A percentile compares a stretch with the other conserved stretches of the same genome.
Evolutionary conservation across 2,113 vertebrate genomes (phyloP).

Genomic region (Pogona vitticeps): DNA sequence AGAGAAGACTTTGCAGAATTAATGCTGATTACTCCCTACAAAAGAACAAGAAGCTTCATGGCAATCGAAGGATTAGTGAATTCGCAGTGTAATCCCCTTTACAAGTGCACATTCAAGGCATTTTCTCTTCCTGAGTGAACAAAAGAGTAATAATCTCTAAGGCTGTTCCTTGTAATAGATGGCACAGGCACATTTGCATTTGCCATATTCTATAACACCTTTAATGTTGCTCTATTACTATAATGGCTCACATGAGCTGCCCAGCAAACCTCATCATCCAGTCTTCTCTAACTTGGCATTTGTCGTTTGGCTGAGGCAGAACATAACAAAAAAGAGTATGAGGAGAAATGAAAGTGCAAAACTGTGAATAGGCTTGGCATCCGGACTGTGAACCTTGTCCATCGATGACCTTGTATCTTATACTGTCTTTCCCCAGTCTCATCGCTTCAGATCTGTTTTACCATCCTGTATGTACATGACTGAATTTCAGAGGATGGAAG

Average conservation of each 20-base stretch:
- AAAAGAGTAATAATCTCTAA: background rate
- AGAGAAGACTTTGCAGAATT: constrained; percentile 45
- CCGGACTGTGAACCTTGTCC: background rate
- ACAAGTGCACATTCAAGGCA: background rate
- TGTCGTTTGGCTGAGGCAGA: background rate
- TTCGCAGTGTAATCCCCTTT: constrained; percentile 2
- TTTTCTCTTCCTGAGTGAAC: constrained; percentile 10
- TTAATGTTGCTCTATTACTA: constrained; percentile 30
- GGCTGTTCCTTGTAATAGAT: background rate
- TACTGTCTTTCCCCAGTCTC: no score
- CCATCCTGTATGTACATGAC: no score
- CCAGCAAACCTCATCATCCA: constrained; percentile 20
- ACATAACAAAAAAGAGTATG: background rate
- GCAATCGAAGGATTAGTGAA: constrained; percentile 26
- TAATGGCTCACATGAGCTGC: constrained; percentile 23
- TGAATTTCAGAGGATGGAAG: no score
- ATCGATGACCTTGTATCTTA: no score
- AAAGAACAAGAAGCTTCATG: constrained; percentile 38
- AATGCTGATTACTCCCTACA: constrained; percentile 46
- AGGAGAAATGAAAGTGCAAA: background rate
- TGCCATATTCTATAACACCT: constrained; percentile 9
- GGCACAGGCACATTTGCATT: background rate
- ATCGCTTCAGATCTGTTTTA: no score
- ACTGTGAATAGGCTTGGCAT: background rate
- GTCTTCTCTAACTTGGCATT: background rate